Evolutionary conservation across 2,888 invertebrate genomes (phyloP).

Genomic region (Mimachlamys varia): DNA sequence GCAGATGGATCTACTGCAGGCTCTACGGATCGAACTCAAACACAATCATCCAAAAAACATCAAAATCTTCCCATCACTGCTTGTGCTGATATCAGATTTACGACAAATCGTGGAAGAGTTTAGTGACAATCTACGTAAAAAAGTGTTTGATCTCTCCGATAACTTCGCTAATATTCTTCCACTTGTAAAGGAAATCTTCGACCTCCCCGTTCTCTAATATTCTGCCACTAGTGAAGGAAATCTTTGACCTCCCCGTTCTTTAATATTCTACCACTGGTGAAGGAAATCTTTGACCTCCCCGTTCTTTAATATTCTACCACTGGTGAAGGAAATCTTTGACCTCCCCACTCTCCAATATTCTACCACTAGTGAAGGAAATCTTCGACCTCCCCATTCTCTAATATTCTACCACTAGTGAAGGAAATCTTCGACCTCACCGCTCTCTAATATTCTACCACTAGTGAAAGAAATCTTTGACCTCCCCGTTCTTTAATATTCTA

Average conservation of each 20-base stretch:
- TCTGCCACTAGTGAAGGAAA: constrained; percentile 70
- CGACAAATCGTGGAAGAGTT: constrained; percentile 73
- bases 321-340: constrained; percentile 72
- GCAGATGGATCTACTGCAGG: constrained; percentile 70
- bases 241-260: constrained; percentile 71
- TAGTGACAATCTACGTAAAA: constrained; percentile 61
- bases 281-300: constrained; percentile 73
- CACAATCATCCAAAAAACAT: constrained; percentile 74
- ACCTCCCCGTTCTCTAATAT: constrained; percentile 68
- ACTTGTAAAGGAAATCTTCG: constrained; percentile 71
- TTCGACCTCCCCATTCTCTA: too few relatives aligned
- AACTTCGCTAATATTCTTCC: constrained; percentile 67
- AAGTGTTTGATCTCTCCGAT: constrained; percentile 62
- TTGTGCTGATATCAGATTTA: constrained; percentile 71
- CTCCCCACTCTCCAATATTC: constrained; percentile 67
- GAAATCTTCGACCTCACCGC: too few relatives aligned
- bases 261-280: constrained; percentile 68
- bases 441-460: too few relatives aligned
- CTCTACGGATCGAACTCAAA: constrained; percentile 71
- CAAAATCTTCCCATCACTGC: constrained; percentile 68
- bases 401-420: too few relatives aligned
- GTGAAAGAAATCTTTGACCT: too few relatives aligned
- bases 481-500: too few relatives aligned
- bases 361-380: constrained; percentile 71
- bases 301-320: constrained; percentile 67